Conservation (phyloP, 1,140 invertebrate genomes). For the Listronotus bonariensis region DNA sequence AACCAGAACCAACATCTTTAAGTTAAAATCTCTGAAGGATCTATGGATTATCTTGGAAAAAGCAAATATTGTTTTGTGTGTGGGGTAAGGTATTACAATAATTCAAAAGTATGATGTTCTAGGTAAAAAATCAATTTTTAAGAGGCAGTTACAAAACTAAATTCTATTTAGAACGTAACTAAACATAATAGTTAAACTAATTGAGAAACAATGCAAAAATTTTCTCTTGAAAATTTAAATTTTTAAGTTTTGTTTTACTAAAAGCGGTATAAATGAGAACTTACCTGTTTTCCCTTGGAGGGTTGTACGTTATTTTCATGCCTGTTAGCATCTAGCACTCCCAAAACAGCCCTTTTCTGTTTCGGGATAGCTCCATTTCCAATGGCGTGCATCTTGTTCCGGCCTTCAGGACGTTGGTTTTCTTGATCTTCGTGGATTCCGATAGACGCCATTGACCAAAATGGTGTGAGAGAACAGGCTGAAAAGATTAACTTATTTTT, state of each 20-base stretch:
- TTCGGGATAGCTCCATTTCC: constrained; percentile 51
- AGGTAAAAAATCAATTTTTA: no score
- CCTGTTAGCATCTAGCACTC: constrained; percentile 56
- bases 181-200: no score
- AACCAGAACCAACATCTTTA: no score
- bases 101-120: no score
- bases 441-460: constrained; percentile 63
- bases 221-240: background rate
- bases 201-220: no score
- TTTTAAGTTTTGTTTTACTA: background rate
- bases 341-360: constrained; percentile 64
- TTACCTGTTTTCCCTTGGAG: constrained; percentile 55
- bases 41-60: no score
- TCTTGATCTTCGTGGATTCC: constrained; percentile 71
- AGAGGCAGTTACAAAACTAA: no score
- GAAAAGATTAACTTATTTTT: background rate
- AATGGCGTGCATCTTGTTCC: constrained; percentile 57
- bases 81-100: no score
- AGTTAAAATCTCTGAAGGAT: no score
- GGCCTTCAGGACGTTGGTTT: constrained; percentile 57
- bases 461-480: background rate
- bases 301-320: constrained; percentile 49
- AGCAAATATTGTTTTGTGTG: no score
- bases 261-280: background rate
- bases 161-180: no score